Percentiles rank a stretch among this genome's conserved stretches.
Evolutionary conservation across 2,888 invertebrate species (phyloP).

Genomic region (Papilio gigon): DNA sequence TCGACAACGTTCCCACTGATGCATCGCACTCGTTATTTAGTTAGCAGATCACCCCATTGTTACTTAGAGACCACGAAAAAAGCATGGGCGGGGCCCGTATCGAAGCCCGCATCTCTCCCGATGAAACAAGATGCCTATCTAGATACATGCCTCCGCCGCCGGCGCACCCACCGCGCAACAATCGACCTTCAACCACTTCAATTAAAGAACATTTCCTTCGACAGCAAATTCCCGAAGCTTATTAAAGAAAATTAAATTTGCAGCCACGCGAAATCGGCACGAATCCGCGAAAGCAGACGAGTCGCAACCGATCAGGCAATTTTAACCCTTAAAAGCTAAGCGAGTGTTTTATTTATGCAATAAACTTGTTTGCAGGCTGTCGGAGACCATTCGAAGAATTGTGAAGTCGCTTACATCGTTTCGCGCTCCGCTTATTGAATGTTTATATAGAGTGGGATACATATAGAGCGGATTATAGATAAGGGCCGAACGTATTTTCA

Average conservation of each 20-base stretch:
- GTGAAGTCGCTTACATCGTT: slow-evolving; percentile 54
- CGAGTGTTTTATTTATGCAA: slow-evolving; percentile 51
- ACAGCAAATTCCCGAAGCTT: slow-evolving; percentile 57
- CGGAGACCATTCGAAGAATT: slow-evolving; percentile 51
- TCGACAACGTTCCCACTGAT: slow-evolving; percentile 65
- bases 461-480: slow-evolving; percentile 79
- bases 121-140: slow-evolving; percentile 77
- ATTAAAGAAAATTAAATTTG: slow-evolving; percentile 82
- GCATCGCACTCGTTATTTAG: slow-evolving; percentile 78
- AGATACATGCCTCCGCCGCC: slow-evolving; percentile 77
- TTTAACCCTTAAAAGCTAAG: slow-evolving; percentile 60
- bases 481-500: slow-evolving; percentile 79
- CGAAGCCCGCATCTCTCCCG: slow-evolving; percentile 69
- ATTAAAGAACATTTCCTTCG: slow-evolving; percentile 53
- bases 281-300: slow-evolving; percentile 66
- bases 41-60: slow-evolving; percentile 82
- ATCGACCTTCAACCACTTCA: slow-evolving; percentile 45
- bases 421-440: slow-evolving; percentile 52
- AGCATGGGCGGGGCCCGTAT: slow-evolving; percentile 79
- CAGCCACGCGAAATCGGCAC: slow-evolving; percentile 76
- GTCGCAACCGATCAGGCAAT: slow-evolving; percentile 54
- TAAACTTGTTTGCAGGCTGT: slow-evolving; percentile 46
- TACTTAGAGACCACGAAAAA: slow-evolving; percentile 80
- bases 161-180: slow-evolving; percentile 47
- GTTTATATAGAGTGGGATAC: slow-evolving; percentile 76